Evolutionary conservation across 2,113 vertebrate species (phyloP).

Genomic region (Naja naja): DNA sequence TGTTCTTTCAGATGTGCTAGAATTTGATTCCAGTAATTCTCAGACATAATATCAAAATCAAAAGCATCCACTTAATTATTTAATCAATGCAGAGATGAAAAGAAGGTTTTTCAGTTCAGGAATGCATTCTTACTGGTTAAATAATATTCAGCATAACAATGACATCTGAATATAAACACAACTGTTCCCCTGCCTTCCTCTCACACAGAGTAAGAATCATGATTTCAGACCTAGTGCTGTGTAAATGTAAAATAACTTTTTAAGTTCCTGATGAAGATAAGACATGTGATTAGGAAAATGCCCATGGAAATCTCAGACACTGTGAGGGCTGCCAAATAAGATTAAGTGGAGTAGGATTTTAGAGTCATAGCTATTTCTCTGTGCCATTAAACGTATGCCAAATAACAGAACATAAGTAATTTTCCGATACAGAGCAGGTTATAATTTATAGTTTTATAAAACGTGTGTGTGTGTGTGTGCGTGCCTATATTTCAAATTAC

Average conservation of each 20-base stretch:
- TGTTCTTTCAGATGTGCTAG: not conserved
- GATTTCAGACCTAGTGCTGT: not conserved
- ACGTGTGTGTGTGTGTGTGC: not conserved
- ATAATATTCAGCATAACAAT: not conserved
- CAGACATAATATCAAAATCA: not conserved
- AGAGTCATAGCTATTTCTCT: not conserved
- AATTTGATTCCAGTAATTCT: not conserved
- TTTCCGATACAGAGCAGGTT: not conserved
- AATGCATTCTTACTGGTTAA: not conserved
- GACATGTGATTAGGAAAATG: not conserved
- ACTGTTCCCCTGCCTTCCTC: not conserved
- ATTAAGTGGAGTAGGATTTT: not conserved
- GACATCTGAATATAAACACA: not conserved
- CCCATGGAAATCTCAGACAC: not conserved
- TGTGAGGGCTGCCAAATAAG: not conserved
- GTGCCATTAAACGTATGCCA: not conserved
- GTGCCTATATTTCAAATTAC: not conserved
- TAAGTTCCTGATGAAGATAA: not conserved
- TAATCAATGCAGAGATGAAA: not conserved
- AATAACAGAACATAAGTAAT: not conserved
- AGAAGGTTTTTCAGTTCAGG: not conserved
- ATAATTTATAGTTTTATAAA: not conserved
- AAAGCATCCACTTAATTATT: not conserved
- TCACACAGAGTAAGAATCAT: not conserved
- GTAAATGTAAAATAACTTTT: not conserved